These are phyloP conservation scores for Aegypius monachus DNA, from an alignment of 2,113 vertebrate species.

Conservation along the genomic window DNA sequence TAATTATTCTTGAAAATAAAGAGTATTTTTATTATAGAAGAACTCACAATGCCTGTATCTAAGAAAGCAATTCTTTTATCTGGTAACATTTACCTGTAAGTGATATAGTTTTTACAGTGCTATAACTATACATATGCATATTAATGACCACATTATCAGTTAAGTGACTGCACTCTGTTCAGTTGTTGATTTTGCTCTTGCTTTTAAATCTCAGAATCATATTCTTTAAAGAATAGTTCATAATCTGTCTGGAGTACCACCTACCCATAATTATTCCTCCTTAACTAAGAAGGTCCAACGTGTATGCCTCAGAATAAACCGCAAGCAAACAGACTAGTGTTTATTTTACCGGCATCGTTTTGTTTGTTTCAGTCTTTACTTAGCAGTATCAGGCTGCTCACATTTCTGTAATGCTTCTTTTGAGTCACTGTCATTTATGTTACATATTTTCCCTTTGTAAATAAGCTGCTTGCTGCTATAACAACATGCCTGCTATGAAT, in stretches of 20 bases:
- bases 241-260: background rate
- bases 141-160: background rate
- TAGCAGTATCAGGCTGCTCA: background rate
- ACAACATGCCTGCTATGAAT: background rate
- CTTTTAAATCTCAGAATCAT: background rate
- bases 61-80: background rate
- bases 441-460: slow-evolving; percentile 1
- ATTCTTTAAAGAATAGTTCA: background rate
- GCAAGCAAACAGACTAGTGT: background rate
- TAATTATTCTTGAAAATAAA: background rate
- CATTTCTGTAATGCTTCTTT: background rate
- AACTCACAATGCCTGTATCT: background rate
- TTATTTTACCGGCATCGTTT: background rate
- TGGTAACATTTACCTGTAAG: background rate
- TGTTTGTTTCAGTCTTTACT: background rate
- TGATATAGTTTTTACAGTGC: background rate
- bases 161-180: background rate
- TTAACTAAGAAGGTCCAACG: background rate
- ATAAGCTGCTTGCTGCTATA: slow-evolving; percentile 12
- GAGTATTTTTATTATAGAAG: background rate
- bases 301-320: background rate
- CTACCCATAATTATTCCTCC: background rate
- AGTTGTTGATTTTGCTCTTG: background rate
- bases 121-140: background rate
- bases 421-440: background rate